phyloP scores from a whole-genome alignment of 1,140 invertebrate genomes.

The Drosophila trapezifrons region DNA sequence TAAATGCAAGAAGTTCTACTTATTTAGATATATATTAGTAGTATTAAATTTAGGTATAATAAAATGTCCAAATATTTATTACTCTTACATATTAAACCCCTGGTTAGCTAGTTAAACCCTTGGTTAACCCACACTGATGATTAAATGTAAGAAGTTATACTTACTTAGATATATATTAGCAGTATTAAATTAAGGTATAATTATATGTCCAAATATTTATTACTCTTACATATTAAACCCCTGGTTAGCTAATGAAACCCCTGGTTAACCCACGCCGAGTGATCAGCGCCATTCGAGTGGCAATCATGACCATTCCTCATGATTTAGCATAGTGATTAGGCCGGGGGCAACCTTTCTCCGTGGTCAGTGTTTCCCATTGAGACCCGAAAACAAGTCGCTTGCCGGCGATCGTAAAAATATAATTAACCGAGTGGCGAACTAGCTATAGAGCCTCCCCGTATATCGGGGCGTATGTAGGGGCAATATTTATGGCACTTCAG shows the following conservation, averaged over 20 bases:
- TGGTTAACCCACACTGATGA: background rate
- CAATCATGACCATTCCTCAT: conserved; percentile 41
- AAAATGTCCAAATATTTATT: no score
- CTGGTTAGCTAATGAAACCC: background rate
- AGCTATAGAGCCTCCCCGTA: background rate
- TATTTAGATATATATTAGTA: no score
- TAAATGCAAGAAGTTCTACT: no score
- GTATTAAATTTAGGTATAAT: no score
- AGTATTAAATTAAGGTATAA: no score
- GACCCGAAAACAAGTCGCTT: conserved; percentile 22
- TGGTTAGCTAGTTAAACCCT: background rate
- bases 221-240: no score
- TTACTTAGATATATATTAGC: no score
- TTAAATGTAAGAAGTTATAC: no score
- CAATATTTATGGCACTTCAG: conserved; percentile 74
- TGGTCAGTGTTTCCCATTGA: conserved; percentile 22
- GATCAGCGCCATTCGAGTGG: background rate
- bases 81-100: no score
- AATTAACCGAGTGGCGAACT: conserved; percentile 25
- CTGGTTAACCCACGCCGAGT: background rate
- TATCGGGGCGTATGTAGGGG: conserved; percentile 29
- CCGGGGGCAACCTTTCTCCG: background rate
- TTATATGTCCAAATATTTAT: no score
- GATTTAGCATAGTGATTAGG: conserved; percentile 24
- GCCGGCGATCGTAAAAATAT: conserved; percentile 32